Conservation (phyloP, 2,797 vertebrate genomes). For the Scomberomorus guttatus region DNA sequence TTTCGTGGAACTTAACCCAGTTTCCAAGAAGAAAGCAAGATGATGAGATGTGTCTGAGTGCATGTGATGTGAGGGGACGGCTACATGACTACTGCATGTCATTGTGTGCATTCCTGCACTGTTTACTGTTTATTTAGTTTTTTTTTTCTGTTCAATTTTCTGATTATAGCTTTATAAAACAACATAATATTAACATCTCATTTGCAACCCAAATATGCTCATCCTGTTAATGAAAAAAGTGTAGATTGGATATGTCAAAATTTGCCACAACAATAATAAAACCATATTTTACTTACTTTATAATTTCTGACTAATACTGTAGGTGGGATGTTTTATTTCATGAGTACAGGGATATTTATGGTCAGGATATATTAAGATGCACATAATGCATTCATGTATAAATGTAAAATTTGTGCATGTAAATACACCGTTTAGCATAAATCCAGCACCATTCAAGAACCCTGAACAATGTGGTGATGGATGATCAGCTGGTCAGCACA, state of each 20-base stretch:
- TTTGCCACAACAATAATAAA: constrained; percentile 14
- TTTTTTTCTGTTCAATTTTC: constrained; percentile 16
- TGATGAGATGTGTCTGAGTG: constrained; percentile 14
- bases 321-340: constrained; percentile 8
- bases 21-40: constrained; percentile 20
- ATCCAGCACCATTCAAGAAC: accelerated
- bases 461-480: not conserved
- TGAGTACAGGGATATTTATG: not conserved
- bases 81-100: not conserved
- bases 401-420: not conserved
- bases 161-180: constrained; percentile 14
- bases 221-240: not conserved
- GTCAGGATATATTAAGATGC: not conserved
- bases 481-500: not conserved
- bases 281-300: constrained; percentile 5
- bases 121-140: not conserved
- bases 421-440: not conserved
- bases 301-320: constrained; percentile 4
- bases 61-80: no score
- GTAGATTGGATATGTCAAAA: not conserved
- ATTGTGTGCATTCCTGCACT: not conserved
- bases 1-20: constrained; percentile 29
- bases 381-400: not conserved
- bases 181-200: not conserved
- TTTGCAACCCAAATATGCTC: constrained; percentile 23